Evolutionary conservation across 2,888 invertebrate genomes (phyloP), one percentile per base, ranked within the genome.

Genomic region (Leptinotarsa rubiginosa): DNA sequence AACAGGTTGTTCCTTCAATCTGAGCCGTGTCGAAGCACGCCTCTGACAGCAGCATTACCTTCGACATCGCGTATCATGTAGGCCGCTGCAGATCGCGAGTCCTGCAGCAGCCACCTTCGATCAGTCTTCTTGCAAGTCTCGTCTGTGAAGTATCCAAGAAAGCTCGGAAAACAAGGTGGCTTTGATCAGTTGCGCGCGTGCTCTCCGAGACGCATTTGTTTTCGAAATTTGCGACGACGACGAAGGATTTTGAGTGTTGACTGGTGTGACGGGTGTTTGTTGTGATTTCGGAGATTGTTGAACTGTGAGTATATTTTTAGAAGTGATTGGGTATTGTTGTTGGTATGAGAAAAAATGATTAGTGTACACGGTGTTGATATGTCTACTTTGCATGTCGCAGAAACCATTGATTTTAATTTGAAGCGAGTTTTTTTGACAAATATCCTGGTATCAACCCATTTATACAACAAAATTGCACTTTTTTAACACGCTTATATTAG

Each of bases 101-200:
- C 81, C 76, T 75, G 79, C 56, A 56, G 56, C 79, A 81, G 80
- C 81, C 81, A 79, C 83, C 82, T 84, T 74, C 66, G 82, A 84
- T 84, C 82, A 85, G 85, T 85, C 83, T 83, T 82, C 83, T 82
- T 81, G 83, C 82, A 82, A 83, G 78, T 81, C 81, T 84, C 85
- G 83, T 82, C 82, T 85, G 84, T 71, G 81, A 80, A 83, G 83
- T 83, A 81, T 75, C 73, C 59, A 70, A 76, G 73, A 65, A 71
- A 68, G 72, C 65, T 47, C 68, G 65, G 78, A 79, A 74, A 72
- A 75, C 65, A 79, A 77, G 79, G 66, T 69, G 71, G 59, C 70
- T 74, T 3, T 41, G 41, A 12, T 41, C 41, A 41, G 41, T 41
- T 41, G 10, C 41, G 41, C 15, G 50, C 50, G 50, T n/a, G 50